These are phyloP conservation scores for Lamprotornis superbus DNA, from an alignment of 2,113 vertebrate genomes.

Conservation along the genomic window DNA sequence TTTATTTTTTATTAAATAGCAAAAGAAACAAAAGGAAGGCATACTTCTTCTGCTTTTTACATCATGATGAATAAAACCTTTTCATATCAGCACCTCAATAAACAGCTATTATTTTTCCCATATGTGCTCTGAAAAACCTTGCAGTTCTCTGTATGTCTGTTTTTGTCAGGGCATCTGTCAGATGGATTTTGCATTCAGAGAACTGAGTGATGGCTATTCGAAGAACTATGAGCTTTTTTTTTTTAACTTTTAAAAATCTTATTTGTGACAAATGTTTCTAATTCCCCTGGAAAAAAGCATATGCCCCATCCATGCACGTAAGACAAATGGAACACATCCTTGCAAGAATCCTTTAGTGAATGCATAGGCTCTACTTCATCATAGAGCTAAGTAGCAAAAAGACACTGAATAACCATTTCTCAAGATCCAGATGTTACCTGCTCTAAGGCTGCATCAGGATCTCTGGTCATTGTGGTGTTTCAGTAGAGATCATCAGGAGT, in stretches of 20 bases:
- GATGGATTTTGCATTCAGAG: neutral
- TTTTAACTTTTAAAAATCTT: neutral
- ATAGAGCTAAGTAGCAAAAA: neutral
- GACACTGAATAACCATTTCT: neutral
- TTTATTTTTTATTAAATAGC: neutral
- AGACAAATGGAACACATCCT: neutral
- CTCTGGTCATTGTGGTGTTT: neutral
- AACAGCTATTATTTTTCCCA: neutral
- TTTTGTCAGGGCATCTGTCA: neutral
- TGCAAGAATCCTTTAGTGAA: neutral
- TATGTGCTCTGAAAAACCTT: neutral
- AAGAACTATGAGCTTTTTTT: neutral
- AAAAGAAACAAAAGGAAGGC: neutral
- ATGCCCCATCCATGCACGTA: fast-evolving
- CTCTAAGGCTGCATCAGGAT: neutral
- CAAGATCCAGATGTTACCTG: neutral
- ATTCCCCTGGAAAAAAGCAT: neutral
- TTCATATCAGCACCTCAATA: neutral
- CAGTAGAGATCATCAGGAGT: neutral
- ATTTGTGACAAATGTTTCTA: neutral
- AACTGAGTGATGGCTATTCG: neutral
- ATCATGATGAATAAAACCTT: neutral
- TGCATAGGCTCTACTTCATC: neutral
- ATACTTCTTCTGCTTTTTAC: neutral
- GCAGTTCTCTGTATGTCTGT: neutral